Percentiles rank a stretch among this genome's conserved stretches.
phyloP scores from a whole-genome alignment of 2,888 invertebrate genomes.

The Thereva unica region DNA sequence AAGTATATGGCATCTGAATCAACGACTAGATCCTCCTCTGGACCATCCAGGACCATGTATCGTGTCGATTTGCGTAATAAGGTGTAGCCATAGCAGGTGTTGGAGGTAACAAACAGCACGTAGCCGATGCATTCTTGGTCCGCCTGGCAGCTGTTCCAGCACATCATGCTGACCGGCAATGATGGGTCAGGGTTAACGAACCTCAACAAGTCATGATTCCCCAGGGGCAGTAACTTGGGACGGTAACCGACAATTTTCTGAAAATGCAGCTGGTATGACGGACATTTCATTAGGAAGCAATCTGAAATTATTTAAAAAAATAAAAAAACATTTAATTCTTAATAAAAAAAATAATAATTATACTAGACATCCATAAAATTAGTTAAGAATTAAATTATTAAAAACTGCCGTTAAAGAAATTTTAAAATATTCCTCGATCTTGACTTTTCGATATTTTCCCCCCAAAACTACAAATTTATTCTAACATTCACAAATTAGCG shows the following conservation, averaged over 20 bases:
- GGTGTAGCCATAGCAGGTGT: conserved; percentile 55
- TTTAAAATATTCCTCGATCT: too few relatives aligned
- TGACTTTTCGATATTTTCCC: too few relatives aligned
- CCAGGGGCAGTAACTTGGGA: conserved; percentile 51
- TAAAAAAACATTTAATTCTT: not conserved
- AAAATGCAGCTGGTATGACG: conserved; percentile 55
- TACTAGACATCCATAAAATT: too few relatives aligned
- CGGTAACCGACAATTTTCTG: conserved; percentile 57
- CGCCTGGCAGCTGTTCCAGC: conserved; percentile 52
- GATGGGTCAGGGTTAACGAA: too few relatives aligned
- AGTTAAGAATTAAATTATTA: too few relatives aligned
- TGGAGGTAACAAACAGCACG: conserved; percentile 52
- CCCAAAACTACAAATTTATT: too few relatives aligned
- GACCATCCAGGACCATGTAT: conserved; percentile 49
- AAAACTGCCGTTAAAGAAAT: too few relatives aligned
- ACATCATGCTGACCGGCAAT: conserved; percentile 46
- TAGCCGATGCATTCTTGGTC: conserved; percentile 56
- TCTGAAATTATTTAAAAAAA: conserved; percentile 45
- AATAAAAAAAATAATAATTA: not conserved
- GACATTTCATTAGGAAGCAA: conserved; percentile 52
- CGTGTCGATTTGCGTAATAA: conserved; percentile 49
- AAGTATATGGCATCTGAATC: conserved; percentile 56
- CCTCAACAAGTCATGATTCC: conserved; percentile 37
- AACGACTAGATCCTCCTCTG: conserved; percentile 50
- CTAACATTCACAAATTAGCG: too few relatives aligned